These are phyloP conservation scores for Grapholita molesta DNA, from an alignment of 1,140 invertebrate genomes.

Conservation along the genomic window DNA sequence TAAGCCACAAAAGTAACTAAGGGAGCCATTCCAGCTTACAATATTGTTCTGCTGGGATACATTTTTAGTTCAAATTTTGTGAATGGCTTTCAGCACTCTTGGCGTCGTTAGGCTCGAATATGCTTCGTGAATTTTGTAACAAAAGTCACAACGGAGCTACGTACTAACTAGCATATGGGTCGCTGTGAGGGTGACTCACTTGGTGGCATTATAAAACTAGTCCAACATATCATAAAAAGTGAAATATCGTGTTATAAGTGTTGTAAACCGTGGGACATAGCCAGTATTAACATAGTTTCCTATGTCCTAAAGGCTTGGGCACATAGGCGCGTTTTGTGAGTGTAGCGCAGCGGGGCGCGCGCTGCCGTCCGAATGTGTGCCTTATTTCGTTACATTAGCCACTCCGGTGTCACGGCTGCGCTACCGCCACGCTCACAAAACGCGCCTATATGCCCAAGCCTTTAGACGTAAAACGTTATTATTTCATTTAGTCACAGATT, in stretches of 20 bases:
- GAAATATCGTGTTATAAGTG: background rate
- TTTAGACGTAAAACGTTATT: too few species aligned
- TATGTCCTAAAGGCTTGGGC: too few species aligned
- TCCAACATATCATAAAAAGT: background rate
- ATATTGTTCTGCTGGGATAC: background rate
- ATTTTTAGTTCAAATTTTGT: conserved; percentile 11
- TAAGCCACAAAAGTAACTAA: background rate
- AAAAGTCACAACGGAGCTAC: background rate
- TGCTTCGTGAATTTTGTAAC: background rate
- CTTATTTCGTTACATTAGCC: too few species aligned
- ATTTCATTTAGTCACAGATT: too few species aligned
- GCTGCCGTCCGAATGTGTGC: too few species aligned
- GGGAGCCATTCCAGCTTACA: background rate
- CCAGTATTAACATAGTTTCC: background rate
- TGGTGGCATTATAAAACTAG: background rate
- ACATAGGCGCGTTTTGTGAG: too few species aligned
- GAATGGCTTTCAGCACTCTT: background rate
- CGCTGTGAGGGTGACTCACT: background rate
- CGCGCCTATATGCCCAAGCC: too few species aligned
- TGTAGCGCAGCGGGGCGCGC: too few species aligned
- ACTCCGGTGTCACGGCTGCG: too few species aligned
- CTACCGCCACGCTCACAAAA: too few species aligned
- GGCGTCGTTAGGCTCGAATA: conserved; percentile 7
- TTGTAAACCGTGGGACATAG: background rate
- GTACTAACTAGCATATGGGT: background rate